phyloP scores from a whole-genome alignment of 1,140 invertebrate genomes.

The Drosophila guanche region DNA sequence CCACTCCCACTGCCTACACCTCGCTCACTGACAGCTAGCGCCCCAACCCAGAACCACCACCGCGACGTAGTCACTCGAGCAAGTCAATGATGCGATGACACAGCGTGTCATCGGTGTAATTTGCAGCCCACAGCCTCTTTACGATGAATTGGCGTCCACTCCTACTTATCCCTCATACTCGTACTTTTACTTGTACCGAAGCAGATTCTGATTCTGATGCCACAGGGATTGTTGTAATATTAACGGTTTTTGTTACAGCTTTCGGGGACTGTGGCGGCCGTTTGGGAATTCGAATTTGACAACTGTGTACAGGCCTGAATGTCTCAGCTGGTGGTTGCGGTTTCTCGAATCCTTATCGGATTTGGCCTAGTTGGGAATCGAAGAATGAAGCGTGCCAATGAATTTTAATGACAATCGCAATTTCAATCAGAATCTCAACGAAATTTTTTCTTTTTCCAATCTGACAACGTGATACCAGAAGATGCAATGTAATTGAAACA shows the following conservation, averaged over 20 bases:
- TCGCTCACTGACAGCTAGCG: no score
- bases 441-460: conserved; percentile 31
- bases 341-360: conserved; percentile 40
- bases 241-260: conserved; percentile 61
- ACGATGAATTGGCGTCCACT: conserved; percentile 42
- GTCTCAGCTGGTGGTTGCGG: conserved; percentile 37
- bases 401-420: conserved; percentile 65
- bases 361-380: conserved; percentile 25
- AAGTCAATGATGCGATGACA: conserved; percentile 70
- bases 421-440: conserved; percentile 43
- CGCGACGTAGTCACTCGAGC: conserved; percentile 26
- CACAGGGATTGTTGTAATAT: conserved; percentile 60
- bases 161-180: conserved; percentile 3
- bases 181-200: neutral
- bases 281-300: conserved; percentile 56
- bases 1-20: neutral
- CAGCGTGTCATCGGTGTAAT: conserved; percentile 75
- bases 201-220: neutral
- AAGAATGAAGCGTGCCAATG: conserved; percentile 47
- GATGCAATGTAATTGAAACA: neutral
- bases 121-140: conserved; percentile 43
- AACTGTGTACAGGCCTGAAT: conserved; percentile 15
- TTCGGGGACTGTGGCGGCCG: conserved; percentile 51
- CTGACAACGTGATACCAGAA: conserved; percentile 27
- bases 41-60: neutral